phyloP scores from a whole-genome alignment of 2,888 invertebrate species.

The Gymnosoma rotundatum region DNA sequence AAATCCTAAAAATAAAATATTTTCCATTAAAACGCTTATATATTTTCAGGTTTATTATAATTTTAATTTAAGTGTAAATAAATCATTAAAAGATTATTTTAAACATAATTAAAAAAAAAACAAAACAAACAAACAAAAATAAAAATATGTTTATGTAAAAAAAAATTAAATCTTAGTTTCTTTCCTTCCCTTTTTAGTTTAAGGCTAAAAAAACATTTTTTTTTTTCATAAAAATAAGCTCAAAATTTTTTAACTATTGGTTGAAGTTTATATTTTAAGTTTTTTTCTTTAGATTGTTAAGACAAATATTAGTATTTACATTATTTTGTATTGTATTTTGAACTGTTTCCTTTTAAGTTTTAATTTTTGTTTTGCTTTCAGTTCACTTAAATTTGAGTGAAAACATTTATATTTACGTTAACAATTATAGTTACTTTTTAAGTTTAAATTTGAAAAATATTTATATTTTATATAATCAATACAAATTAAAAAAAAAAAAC shows the following conservation, averaged over 20 bases:
- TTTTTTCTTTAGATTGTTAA: conserved; percentile 23
- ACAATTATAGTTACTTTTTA: conserved; percentile 56
- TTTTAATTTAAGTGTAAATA: conserved; percentile 60
- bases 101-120: background rate
- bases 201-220: conserved; percentile 23
- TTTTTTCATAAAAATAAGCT: background rate
- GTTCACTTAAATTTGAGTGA: conserved; percentile 39
- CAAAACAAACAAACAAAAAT: conserved; percentile 13
- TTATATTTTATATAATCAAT: conserved; percentile 29
- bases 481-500: conserved; percentile 72
- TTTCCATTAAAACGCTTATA: conserved; percentile 61
- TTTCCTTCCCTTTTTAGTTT: conserved; percentile 21
- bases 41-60: conserved; percentile 62
- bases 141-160: conserved; percentile 32
- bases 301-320: conserved; percentile 21
- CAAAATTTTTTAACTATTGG: background rate
- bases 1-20: conserved; percentile 47
- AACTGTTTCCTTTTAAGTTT: conserved; percentile 20
- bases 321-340: conserved; percentile 12
- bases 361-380: conserved; percentile 15
- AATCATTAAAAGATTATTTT: conserved; percentile 4
- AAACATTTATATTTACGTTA: conserved; percentile 32
- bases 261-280: conserved; percentile 51
- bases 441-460: conserved; percentile 35
- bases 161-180: background rate